Base-by-base conservation (phyloP, 2,797 vertebrate genomes). In the Gadopsis marmoratus region DNA sequence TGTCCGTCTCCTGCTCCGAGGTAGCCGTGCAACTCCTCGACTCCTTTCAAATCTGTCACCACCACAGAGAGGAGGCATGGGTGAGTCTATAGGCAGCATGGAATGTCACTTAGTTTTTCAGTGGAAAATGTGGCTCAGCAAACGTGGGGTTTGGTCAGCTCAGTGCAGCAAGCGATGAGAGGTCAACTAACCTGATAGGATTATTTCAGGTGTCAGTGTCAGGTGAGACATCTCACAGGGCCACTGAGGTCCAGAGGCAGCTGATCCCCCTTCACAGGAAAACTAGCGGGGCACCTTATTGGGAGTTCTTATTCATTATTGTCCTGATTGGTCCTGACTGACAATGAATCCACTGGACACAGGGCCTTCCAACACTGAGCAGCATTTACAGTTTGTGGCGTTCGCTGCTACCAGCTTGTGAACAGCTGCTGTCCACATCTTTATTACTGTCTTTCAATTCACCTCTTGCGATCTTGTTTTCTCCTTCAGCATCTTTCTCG, bases 71-170 rank as follows among this genome's bases (percentile, higher is more conserved):
- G 72, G 72, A 88, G 83, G 85, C 72, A 71, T n/a, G 78, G 64
- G 33, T 45, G 43, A 86, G 68, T 74, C 83, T 78, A 75, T 80
- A 75, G 76, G 69, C 82, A 77, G 78, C 81, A 88, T 93, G 93
- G 92, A 94, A 94, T 93, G 90, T 92, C 88, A 82, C 85, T 94
- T 93, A 91, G 85, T 53, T 88, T 89, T 81, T 91, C 75, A 76
- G 88, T 92, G 94, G 94, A 95, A 95, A 96, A 80, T 88, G 79
- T 91, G 84, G 73, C 87, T 93, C 91, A 92, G 87, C 7, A 45
- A 59, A 72, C 75, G 74, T 76, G 71, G 78, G 65, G 76, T 82
- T 86, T 85, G 87, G 89, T 86, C 76, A 53, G 80, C 78, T 62
- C 78, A 45, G 77, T 62, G 74, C 75, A 64, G 45, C 8, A 71